Base-by-base conservation (phyloP, 2,797 vertebrate species). In the Rhinophrynus dorsalis region DNA sequence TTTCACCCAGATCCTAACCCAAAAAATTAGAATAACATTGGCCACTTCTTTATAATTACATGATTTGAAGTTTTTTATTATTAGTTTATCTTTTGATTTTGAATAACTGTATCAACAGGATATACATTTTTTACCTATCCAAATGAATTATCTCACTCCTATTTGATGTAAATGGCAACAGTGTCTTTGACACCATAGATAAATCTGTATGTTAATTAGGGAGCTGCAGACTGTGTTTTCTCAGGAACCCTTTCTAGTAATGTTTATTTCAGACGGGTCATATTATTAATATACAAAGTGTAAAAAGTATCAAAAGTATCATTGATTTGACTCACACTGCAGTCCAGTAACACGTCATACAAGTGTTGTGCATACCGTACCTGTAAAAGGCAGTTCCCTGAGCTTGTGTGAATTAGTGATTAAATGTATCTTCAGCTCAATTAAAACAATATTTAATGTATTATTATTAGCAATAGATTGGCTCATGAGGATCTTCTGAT, bases 231-330 rank as follows among this genome's bases (percentile, higher is more conserved):
- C 23, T 2, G 32, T 59, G 47, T 42, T 35, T 69, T 62, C 67
- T 69, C 57, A 69, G 57, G 67, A 69, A 69, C 26, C 50, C 18
- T 69, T 61, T 61, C 44, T 60, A 68, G 56, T 27, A 69, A 44
- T 61, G 27, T 59, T 32, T 54, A 26, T 69, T 32, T 51, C n/a
- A 38, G 58, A 60, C 33, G 42, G 44, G 23, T 60, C 45, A 60
- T 60, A 51, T 51, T 42, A 68, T 50, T 40, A 68, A 45, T 69
- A 61, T 54, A 61, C n/a, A 23, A 15, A 62, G 18, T 33, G 17
- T 54, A 33, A 47, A 35, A 30, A 30, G n/a, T 11, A 21, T 2
- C 11, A 23, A 0, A 23, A 18, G 15, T 47, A 52, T 30, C 32
- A 52, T 52, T 30, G 12, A 17, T 52, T 32, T 50, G 15, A 1